Percentiles rank a stretch among this genome's conserved stretches.
These are phyloP conservation scores for Plebejus anna DNA, from an alignment of 2,888 invertebrate species.

Conservation along the genomic window DNA sequence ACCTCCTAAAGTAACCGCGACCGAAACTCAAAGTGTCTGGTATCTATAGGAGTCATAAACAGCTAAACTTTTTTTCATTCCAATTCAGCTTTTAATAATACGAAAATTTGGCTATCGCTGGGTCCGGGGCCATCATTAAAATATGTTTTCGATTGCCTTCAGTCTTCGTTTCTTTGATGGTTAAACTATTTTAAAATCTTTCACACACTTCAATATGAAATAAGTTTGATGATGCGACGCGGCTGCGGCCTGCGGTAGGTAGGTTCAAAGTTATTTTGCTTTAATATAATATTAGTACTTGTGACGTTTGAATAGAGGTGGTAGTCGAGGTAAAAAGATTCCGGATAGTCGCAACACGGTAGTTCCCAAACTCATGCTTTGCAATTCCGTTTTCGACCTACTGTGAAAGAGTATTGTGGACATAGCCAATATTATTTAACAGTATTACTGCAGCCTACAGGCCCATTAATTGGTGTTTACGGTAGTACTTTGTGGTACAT, in stretches of 20 bases:
- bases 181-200: background rate
- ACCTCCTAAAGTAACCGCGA: too few species aligned
- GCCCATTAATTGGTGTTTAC: too few species aligned
- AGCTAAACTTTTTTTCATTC: too few species aligned
- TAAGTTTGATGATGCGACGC: slow-evolving; percentile 4
- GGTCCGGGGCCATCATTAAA: too few species aligned
- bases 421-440: too few species aligned
- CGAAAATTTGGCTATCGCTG: too few species aligned
- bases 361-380: slow-evolving; percentile 10
- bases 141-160: too few species aligned
- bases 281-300: background rate
- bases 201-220: background rate
- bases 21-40: too few species aligned
- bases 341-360: background rate
- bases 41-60: too few species aligned
- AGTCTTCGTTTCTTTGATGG: background rate
- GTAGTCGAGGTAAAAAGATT: background rate
- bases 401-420: background rate
- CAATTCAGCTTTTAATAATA: too few species aligned
- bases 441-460: too few species aligned
- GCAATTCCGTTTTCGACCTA: background rate
- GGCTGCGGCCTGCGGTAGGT: background rate
- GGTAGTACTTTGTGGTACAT: too few species aligned
- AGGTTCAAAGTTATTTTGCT: background rate
- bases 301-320: background rate